These are phyloP conservation scores for Dendrocincla tyrannina DNA, from an alignment of 2,797 vertebrate genomes.

Conservation along the genomic window DNA sequence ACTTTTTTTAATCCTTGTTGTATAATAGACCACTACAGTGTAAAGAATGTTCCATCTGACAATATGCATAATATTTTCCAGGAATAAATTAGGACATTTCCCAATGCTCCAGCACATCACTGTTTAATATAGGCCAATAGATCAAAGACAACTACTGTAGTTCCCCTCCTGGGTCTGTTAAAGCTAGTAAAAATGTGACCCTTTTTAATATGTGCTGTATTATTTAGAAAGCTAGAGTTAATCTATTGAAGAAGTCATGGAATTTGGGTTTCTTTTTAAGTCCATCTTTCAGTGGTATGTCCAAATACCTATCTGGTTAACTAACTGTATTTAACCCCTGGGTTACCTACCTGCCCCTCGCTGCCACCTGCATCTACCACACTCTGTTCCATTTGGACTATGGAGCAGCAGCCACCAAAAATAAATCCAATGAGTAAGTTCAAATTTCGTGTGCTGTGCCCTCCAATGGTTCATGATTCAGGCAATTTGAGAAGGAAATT, in stretches of 20 bases:
- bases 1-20: background rate
- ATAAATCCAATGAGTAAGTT: background rate
- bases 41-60: slow-evolving; percentile 37
- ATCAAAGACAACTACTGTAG: slow-evolving; percentile 57
- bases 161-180: slow-evolving; percentile 48
- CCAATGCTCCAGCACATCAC: slow-evolving; percentile 25
- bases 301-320: background rate
- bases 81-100: slow-evolving; percentile 60
- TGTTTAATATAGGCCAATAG: slow-evolving; percentile 63
- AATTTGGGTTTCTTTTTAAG: slow-evolving; percentile 1
- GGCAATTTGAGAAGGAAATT: background rate
- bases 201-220: slow-evolving; percentile 43
- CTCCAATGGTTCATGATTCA: background rate
- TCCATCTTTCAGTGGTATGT: background rate
- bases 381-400: accelerated
- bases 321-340: background rate
- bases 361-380: background rate
- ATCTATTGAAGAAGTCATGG: background rate
- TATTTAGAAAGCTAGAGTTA: slow-evolving; percentile 57
- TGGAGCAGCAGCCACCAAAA: background rate
- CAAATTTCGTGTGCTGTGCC: background rate
- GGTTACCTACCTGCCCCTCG: background rate
- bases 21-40: background rate
- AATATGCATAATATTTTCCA: slow-evolving; percentile 45
- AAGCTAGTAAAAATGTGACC: slow-evolving; percentile 35